Conservation (phyloP, 2,888 invertebrate genomes). For the Pristionchus japonicus region DNA sequence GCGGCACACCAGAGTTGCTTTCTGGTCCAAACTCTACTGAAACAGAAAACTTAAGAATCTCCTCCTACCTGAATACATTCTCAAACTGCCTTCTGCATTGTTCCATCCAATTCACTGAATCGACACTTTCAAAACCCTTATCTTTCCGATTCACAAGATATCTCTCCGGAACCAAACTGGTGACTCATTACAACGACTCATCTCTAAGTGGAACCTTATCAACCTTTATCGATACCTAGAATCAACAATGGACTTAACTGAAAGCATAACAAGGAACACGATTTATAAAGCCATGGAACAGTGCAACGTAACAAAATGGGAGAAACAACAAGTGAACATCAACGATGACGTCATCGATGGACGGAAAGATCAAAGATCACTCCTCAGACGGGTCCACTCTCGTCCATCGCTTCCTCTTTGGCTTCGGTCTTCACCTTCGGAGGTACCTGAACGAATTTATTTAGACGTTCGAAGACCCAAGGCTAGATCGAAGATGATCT, state of each 20-base stretch:
- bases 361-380: slow-evolving; percentile 4
- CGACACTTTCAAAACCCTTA: not conserved
- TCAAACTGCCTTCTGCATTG: slow-evolving; percentile 25
- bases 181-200: not conserved
- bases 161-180: not conserved
- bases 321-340: not conserved
- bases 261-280: slow-evolving; percentile 3
- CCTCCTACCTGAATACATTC: slow-evolving; percentile 8
- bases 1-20: no score
- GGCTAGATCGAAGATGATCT: no score
- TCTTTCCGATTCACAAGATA: not conserved
- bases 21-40: no score
- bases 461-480: no score
- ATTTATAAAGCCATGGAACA: not conserved
- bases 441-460: not conserved
- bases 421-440: slow-evolving; percentile 42
- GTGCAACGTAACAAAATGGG: not conserved
- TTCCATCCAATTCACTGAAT: not conserved
- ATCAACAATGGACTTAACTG: not conserved
- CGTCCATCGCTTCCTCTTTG: slow-evolving; percentile 29
- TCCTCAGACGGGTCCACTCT: not conserved
- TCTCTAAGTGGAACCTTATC: no score
- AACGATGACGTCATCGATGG: not conserved
- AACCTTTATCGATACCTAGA: not conserved
- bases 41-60: no score